A percentile compares a stretch with the other conserved stretches of the same genome.
These are phyloP conservation scores for Synanthedon formicaeformis DNA, from an alignment of 2,888 invertebrate species.

Conservation along the genomic window DNA sequence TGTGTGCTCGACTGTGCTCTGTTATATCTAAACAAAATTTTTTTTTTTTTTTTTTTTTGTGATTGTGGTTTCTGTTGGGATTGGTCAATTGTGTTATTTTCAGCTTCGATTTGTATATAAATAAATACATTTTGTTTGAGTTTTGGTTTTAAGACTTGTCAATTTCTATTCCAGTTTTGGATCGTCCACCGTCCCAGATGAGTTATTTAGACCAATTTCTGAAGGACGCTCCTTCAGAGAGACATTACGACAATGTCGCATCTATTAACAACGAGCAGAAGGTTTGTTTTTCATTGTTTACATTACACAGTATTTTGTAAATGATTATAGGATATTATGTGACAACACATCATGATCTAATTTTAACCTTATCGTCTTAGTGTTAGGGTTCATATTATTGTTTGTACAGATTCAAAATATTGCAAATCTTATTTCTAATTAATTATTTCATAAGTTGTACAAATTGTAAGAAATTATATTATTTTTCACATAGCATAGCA, in stretches of 20 bases:
- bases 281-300: constrained; percentile 24
- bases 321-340: neutral
- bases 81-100: constrained; percentile 42
- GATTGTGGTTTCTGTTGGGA: constrained; percentile 59
- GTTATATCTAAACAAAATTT: neutral
- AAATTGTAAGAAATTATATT: no score
- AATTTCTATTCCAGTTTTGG: constrained; percentile 76
- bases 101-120: constrained; percentile 4
- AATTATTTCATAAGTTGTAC: no score
- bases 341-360: no score
- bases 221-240: constrained; percentile 74
- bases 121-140: constrained; percentile 3
- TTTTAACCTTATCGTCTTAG: no score
- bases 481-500: no score
- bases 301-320: no score
- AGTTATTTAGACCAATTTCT: constrained; percentile 92
- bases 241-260: constrained; percentile 60
- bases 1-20: neutral
- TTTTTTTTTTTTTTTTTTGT: constrained; percentile 21
- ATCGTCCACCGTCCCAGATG: constrained; percentile 91
- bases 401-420: no score
- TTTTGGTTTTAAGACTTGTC: neutral
- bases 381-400: no score
- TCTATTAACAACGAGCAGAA: constrained; percentile 56
- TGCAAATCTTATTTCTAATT: no score